Evolutionary conservation across 2,888 invertebrate genomes (phyloP), one percentile per base, ranked within the genome.

Genomic region (Syrista parreyssii): DNA sequence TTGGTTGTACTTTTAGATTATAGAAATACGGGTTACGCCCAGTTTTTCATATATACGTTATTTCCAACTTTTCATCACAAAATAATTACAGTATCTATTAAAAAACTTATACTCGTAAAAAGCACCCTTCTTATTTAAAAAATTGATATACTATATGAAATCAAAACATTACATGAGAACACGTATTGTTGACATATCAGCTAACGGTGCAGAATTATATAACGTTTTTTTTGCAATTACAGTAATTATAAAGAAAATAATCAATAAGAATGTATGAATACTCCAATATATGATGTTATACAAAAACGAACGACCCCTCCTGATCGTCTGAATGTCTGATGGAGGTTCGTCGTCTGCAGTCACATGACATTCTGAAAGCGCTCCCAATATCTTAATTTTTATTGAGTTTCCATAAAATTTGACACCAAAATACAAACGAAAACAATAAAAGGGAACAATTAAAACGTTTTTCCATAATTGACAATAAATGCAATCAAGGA

Each of bases 341-440:
- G 31, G 31, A 32, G 80, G 82, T 80, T 83, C 79, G 85, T 84
- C 84, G 84, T 86, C 85, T 85, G 84, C 84, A 88, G 89, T 91
- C 91, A 91, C 89, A 89, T 91, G 91, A 91, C 86, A 23, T 55
- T 55, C 23, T 23, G 55, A 55, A 55, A 55, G 23, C 23, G 23
- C 15, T 55, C 6, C 15, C 9, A 55, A 23, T 55, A 55, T 23
- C 55, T 55, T 55, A 23, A 6, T 23, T 55, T 55, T 55, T 23
- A 55, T 55, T 55, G 55, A 55, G 23, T 23, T 55, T 1, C 9
- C 23, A 55, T 55, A 9, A 55, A 55, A 55, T 55, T 23, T 23
- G 23, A 55, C 23, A 55, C 23, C 23, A 55, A 55, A 55, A 55
- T 55, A 23, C 23, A 23, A 55, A 15, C 55, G 0, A 55, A 55